Percentiles rank a stretch among this genome's conserved stretches.
Conservation (phyloP, 2,797 vertebrate genomes). For the Chrosomus eos region DNA sequence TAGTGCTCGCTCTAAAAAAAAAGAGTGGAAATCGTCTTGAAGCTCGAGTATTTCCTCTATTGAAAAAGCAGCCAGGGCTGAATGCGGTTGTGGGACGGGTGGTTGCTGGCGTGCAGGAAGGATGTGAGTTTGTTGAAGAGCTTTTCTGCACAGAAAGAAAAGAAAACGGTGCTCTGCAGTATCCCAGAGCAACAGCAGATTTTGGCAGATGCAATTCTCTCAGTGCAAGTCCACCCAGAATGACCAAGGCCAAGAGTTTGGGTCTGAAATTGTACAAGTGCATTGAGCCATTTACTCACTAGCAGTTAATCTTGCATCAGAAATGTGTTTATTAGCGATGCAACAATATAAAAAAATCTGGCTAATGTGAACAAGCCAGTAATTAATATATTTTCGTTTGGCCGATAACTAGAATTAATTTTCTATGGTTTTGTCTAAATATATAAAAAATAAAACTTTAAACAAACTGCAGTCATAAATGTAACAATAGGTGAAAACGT, state of each 20-base stretch:
- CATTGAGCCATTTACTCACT: conserved; percentile 4
- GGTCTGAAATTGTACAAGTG: conserved; percentile 48
- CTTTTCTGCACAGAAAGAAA: conserved; percentile 63
- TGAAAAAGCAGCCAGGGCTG: conserved; percentile 33
- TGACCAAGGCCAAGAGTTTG: conserved; percentile 17
- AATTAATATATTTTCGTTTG: neutral
- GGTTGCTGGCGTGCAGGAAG: conserved; percentile 66
- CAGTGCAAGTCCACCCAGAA: conserved; percentile 2
- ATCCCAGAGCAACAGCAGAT: conserved; percentile 54
- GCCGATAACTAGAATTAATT: neutral
- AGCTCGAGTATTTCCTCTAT: conserved; percentile 32
- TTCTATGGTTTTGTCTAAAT: neutral
- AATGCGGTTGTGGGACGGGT: conserved; percentile 42
- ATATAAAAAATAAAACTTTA: neutral
- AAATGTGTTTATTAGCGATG: neutral
- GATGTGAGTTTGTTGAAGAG: conserved; percentile 77
- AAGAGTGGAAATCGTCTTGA: conserved; percentile 10
- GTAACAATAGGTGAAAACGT: neutral
- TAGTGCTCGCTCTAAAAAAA: conserved; percentile 7
- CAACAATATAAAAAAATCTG: neutral
- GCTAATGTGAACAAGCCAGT: neutral
- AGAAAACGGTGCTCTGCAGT: conserved; percentile 70
- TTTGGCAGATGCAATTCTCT: conserved; percentile 59
- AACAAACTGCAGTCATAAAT: neutral
- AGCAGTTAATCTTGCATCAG: conserved; percentile 5